Evolutionary conservation across 2,113 vertebrate species (phyloP), one percentile per base, ranked within the genome.

Genomic region (Dipodomys spectabilis): DNA sequence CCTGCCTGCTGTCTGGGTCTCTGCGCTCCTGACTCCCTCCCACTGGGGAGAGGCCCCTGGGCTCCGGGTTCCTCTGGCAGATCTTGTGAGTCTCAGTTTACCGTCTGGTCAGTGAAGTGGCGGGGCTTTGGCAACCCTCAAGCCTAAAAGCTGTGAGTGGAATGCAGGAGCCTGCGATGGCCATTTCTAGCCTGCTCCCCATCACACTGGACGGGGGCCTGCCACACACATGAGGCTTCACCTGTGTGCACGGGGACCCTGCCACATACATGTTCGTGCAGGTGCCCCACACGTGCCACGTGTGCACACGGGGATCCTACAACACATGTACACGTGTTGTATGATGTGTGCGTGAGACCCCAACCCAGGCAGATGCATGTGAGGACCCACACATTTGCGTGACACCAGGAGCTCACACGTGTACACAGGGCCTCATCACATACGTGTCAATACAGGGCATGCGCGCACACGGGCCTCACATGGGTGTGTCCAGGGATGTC

Each of bases 91-190:
- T 44, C 86, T 49, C 13, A 16, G 22, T 78, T 77, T 78, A n/a
- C 82, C 23, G 35, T 35, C 22, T 18, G 53, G 53, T 57, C 53
- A 57, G 53, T 57, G 53, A 57, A 13, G 15, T 57, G 53, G 53
- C 53, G 12, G 53, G 15, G 53, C 53, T 12, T 49, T 10, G 65
- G 82, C 20, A 19, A 15, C 19, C 53, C 20, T 4, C 7, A 5
- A 62, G 27, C 78, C 82, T 30, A 12, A 75, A 77, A 19, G 49
- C 11, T 11, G 32, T 3, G 32, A 19, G 18, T 1, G 0, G 25
- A 20, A 73, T 1, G 6, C 0, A 20, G 53, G 9, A 0, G 4
- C 4, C 16, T 8, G 44, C 12, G 44, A 62, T 39, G 32, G 39
- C 39, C 2, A 22, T 74, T 39, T 15, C 35, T 1, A 71, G 15